Conservation (phyloP, 1,140 invertebrate species). For the Bombus ignitus region DNA sequence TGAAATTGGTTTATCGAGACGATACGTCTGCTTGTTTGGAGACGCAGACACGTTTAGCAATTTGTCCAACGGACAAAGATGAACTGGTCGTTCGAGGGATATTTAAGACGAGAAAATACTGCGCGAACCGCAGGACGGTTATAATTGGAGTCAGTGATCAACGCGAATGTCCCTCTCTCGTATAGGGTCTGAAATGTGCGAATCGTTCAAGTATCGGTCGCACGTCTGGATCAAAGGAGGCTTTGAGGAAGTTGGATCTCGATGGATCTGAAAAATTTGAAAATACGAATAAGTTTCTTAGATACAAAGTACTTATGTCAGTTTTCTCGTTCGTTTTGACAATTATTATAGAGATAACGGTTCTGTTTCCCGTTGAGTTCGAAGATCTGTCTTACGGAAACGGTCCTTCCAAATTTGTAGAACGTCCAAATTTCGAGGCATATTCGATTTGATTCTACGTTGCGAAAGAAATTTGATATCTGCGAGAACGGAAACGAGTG, state of each 20-base stretch:
- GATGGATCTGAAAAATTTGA: neutral
- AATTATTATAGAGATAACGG: no score
- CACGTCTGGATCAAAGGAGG: neutral
- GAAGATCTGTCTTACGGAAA: neutral
- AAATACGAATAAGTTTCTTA: neutral
- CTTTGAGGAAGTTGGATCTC: neutral
- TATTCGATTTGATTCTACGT: neutral
- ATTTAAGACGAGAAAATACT: neutral
- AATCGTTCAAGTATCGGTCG: neutral
- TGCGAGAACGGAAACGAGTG: neutral
- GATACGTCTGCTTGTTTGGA: neutral
- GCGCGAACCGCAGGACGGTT: slow-evolving; percentile 26
- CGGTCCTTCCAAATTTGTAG: neutral
- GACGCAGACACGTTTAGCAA: neutral
- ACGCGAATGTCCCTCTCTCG: neutral
- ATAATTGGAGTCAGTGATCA: neutral
- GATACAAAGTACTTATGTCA: neutral
- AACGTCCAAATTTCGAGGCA: neutral
- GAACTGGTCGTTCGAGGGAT: neutral
- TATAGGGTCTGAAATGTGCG: neutral
- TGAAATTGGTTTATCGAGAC: neutral
- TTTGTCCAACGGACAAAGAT: neutral
- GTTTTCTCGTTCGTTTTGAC: no score
- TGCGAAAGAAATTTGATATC: no score
- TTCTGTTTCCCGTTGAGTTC: neutral